Conservation (phyloP, 2,113 vertebrate species). For the Macrotus californicus region DNA sequence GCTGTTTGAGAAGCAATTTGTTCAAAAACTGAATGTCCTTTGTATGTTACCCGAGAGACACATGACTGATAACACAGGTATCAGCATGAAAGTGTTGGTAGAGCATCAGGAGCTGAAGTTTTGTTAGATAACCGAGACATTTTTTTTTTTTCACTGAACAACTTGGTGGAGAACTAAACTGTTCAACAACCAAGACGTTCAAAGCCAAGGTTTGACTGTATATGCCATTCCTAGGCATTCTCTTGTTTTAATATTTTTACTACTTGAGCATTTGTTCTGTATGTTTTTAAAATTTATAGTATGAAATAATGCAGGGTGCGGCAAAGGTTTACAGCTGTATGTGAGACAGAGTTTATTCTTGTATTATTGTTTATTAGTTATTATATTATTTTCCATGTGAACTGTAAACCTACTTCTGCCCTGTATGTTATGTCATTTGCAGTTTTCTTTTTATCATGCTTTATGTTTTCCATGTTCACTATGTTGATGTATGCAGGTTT, state of each 20-base stretch:
- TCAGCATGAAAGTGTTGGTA: too few relatives aligned
- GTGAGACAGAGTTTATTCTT: not conserved
- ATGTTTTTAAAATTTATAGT: not conserved
- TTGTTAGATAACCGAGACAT: too few relatives aligned
- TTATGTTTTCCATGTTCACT: not conserved
- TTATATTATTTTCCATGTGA: not conserved
- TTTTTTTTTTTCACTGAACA: too few relatives aligned
- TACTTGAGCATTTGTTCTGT: not conserved
- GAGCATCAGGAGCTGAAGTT: too few relatives aligned
- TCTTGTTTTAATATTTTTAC: not conserved
- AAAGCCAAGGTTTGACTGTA: too few relatives aligned
- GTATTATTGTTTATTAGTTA: not conserved
- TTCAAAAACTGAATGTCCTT: too few relatives aligned
- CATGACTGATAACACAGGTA: too few relatives aligned
- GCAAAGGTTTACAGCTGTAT: not conserved
- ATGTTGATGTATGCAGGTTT: not conserved
- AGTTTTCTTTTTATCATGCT: not conserved
- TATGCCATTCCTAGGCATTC: not conserved
- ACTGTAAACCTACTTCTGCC: not conserved
- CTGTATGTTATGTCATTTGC: not conserved
- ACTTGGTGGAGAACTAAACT: too few relatives aligned
- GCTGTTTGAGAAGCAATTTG: too few relatives aligned
- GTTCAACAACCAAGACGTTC: too few relatives aligned
- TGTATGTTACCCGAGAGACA: too few relatives aligned
- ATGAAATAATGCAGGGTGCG: not conserved